Evolutionary conservation across 2,888 invertebrate genomes (phyloP).

Genomic region (Drosophila histrio): DNA sequence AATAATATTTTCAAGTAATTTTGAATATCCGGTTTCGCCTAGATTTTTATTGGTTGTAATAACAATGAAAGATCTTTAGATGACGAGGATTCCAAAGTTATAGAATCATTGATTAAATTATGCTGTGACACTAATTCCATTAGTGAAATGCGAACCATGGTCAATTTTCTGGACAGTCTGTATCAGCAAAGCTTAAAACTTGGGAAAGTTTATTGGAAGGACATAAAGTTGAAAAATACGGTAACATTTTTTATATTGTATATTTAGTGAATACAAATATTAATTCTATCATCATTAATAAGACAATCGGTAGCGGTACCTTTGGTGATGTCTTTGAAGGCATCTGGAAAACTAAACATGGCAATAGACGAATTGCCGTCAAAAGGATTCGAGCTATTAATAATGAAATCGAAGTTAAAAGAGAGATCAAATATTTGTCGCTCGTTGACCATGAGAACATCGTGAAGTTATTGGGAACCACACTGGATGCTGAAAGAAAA

Average conservation of each 20-base stretch:
- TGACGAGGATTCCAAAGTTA: neutral
- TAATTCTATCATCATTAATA: neutral
- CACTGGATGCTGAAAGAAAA: neutral
- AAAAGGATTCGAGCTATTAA: neutral
- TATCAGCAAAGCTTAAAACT: neutral
- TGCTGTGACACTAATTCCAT: neutral
- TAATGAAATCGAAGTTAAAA: neutral
- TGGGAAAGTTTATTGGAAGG: neutral
- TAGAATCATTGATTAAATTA: neutral
- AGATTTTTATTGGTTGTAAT: neutral
- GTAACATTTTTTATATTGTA: neutral
- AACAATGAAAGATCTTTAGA: neutral
- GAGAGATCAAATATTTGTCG: conserved; percentile 1
- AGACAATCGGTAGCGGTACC: neutral
- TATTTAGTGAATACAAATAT: neutral
- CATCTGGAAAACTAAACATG: neutral
- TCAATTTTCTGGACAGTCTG: neutral
- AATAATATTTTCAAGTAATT: too few species aligned
- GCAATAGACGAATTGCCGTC: neutral
- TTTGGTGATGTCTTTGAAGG: conserved; percentile 5
- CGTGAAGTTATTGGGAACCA: neutral
- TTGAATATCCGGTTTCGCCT: neutral
- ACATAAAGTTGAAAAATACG: neutral
- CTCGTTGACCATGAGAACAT: conserved; percentile 12
- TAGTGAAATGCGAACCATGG: neutral